A percentile compares a stretch with the other conserved stretches of the same genome.
These are phyloP conservation scores for Drosophila seguyi DNA, from an alignment of 1,140 invertebrate genomes.

Conservation along the genomic window DNA sequence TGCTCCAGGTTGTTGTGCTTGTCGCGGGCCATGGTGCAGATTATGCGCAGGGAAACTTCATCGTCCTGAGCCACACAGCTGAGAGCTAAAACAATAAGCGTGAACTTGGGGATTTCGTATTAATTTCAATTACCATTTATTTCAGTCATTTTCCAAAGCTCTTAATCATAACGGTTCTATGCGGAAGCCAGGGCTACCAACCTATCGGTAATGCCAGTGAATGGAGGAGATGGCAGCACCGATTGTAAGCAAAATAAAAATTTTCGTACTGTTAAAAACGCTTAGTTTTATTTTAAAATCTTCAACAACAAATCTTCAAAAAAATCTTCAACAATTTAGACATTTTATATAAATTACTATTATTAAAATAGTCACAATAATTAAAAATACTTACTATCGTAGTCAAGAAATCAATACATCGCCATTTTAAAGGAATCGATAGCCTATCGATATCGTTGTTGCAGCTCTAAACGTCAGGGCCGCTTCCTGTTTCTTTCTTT, in stretches of 20 bases:
- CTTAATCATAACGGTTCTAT: slow-evolving; percentile 37
- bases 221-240: slow-evolving; percentile 13
- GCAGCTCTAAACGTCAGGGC: slow-evolving; percentile 19
- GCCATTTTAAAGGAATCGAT: not conserved
- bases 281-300: not conserved
- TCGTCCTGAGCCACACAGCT: slow-evolving; percentile 64
- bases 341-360: too few species aligned
- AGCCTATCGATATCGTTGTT: not conserved
- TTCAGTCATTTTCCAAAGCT: slow-evolving; percentile 40
- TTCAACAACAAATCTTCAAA: too few species aligned
- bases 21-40: slow-evolving; percentile 55
- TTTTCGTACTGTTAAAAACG: not conserved
- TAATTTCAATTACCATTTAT: slow-evolving; percentile 60
- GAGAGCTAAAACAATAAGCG: slow-evolving; percentile 39
- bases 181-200: slow-evolving; percentile 2
- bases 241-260: slow-evolving; percentile 21
- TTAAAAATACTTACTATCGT: not conserved
- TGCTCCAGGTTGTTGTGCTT: slow-evolving; percentile 54
- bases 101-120: not conserved
- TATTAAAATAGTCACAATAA: not conserved
- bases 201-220: not conserved
- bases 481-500: slow-evolving; percentile 71
- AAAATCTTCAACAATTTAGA: too few species aligned
- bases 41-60: slow-evolving; percentile 55
- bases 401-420: not conserved